phyloP scores from a whole-genome alignment of 2,888 invertebrate species.

The Imbricaverruca yamaguchii region DNA sequence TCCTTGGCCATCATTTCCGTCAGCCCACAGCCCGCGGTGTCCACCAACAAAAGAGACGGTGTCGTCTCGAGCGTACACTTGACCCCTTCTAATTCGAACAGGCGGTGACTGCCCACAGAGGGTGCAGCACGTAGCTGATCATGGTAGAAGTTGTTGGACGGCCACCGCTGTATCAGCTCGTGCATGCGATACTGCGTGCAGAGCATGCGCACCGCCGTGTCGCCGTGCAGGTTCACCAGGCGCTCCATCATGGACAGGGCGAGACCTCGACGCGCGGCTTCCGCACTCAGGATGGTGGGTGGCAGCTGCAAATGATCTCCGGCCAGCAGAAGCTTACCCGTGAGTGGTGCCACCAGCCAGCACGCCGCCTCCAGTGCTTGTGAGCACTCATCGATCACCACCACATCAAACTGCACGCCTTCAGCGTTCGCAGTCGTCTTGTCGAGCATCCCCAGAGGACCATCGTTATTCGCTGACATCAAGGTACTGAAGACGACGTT shows the following conservation, averaged over 20 bases:
- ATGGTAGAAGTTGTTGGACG: conserved; percentile 74
- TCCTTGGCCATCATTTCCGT: background rate
- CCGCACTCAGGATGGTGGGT: conserved; percentile 46
- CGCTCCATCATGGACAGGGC: conserved; percentile 31
- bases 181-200: conserved; percentile 91
- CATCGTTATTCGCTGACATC: too few species aligned
- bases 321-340: conserved; percentile 45
- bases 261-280: conserved; percentile 40
- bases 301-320: conserved; percentile 49
- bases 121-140: conserved; percentile 51
- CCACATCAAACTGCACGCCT: background rate
- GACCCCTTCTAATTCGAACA: conserved; percentile 45
- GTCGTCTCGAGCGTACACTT: conserved; percentile 41
- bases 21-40: conserved; percentile 50
- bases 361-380: conserved; percentile 45
- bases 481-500: too few species aligned
- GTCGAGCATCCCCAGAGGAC: too few species aligned
- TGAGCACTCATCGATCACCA: background rate
- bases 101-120: conserved; percentile 45
- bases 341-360: conserved; percentile 48
- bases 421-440: too few species aligned
- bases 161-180: conserved; percentile 64
- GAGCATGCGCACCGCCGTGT: conserved; percentile 54
- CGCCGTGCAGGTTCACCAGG: conserved; percentile 39
- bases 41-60: conserved; percentile 45